phyloP scores from a whole-genome alignment of 2,113 vertebrate genomes.

The Ochotona princeps region DNA sequence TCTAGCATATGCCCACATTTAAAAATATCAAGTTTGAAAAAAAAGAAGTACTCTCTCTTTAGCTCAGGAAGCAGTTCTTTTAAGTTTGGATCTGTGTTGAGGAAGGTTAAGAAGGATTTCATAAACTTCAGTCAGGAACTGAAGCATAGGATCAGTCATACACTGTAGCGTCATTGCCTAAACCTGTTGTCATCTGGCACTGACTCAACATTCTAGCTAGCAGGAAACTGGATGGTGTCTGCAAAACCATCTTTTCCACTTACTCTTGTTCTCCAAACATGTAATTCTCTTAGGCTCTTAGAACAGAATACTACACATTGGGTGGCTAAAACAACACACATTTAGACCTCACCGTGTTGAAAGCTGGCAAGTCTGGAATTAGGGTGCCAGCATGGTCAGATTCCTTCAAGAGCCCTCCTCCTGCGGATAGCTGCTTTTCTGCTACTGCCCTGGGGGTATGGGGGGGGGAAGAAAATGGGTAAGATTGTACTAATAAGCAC shows the following conservation, averaged over 20 bases:
- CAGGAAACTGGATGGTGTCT: neutral
- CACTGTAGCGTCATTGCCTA: neutral
- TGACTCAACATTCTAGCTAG: neutral
- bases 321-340: neutral
- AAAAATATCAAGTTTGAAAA: neutral
- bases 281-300: neutral
- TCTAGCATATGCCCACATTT: neutral
- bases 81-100: neutral
- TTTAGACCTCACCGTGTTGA: neutral
- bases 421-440: neutral
- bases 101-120: neutral
- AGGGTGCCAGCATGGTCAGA: neutral
- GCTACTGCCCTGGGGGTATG: too few species aligned
- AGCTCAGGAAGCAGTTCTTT: constrained; percentile 6
- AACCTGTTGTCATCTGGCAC: neutral
- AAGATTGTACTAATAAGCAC: neutral
- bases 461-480: neutral
- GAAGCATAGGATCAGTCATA: neutral
- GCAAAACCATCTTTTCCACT: neutral
- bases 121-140: neutral
- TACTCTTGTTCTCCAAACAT: constrained; percentile 2
- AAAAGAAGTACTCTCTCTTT: neutral
- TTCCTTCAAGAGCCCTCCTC: neutral
- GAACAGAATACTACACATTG: neutral
- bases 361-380: neutral